A percentile compares a stretch with the other conserved stretches of the same genome.
Conservation (phyloP, 2,888 invertebrate genomes). For the Chironomus riparius region DNA sequence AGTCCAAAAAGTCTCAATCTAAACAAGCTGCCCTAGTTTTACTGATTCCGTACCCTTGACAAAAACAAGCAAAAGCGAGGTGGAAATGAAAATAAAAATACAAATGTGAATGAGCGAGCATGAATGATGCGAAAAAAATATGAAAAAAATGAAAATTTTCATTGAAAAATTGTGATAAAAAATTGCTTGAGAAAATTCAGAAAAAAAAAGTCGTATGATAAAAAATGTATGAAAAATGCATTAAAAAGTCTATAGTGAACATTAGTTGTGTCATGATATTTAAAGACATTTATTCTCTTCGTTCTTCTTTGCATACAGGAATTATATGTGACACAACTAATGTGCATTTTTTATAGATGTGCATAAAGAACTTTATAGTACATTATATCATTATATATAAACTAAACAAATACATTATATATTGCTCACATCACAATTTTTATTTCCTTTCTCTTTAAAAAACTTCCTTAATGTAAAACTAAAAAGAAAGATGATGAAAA, state of each 20-base stretch:
- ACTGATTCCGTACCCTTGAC: too few species aligned
- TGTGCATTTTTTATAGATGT: background rate
- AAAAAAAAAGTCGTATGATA: background rate
- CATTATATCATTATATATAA: background rate
- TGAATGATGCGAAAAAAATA: background rate
- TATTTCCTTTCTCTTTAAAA: background rate
- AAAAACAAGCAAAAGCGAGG: background rate
- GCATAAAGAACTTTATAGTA: background rate
- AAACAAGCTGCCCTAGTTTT: too few species aligned
- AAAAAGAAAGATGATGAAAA: background rate
- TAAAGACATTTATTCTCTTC: background rate
- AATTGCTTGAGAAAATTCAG: constrained; percentile 14
- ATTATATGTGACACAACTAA: background rate
- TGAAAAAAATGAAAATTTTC: background rate
- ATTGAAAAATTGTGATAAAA: constrained; percentile 21
- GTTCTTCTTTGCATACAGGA: background rate
- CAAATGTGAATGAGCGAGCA: background rate
- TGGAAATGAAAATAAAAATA: background rate
- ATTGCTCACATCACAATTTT: background rate
- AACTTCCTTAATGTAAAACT: background rate
- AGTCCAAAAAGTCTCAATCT: too few species aligned
- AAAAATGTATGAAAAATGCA: background rate
- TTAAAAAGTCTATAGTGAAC: background rate
- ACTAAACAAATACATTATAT: background rate
- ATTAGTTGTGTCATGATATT: background rate